Base-by-base conservation (phyloP, 2,113 vertebrate genomes). In the Perca schrenkii region DNA sequence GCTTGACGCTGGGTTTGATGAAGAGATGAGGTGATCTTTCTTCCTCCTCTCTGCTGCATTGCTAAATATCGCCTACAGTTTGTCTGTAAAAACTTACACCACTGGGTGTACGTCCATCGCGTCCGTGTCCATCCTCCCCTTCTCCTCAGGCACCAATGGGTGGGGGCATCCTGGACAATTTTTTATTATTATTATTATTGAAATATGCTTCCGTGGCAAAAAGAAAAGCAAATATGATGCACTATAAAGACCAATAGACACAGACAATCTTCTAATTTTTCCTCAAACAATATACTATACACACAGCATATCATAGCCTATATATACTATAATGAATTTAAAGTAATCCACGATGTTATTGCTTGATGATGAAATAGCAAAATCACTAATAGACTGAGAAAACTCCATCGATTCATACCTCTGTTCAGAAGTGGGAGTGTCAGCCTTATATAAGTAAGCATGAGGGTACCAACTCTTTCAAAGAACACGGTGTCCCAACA, bases 391-490 rank as follows among this genome's bases (percentile, higher is more conserved):
- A 34, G 34, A 34, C 34, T 34, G 34, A 34, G 34, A 34, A 34
- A 34, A 34, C 6, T 34, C 6, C 70, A 57, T 65, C 7, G 40
- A 16, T n/a, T 21, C 8, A n/a, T 7, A 22, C 17, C 36, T 36
- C 19, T 15, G 12, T 0, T 36, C 46, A 61, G 74, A 28, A 82
- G 80, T 66, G 81, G 85, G 86, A 54, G 84, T 79, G 91, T 83
- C 76, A 75, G 53, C 1, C 62, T 91, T 88, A 89, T 78, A 68
- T 84, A 90, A 92, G 83, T 53, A 19, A 60, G 72, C 78, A 69
- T 71, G 34, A 58, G 47, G 73, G 70, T 83, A 75, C 60, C 25
- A 58, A 53, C 53, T 80, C 15, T 53, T 53, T 46, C 8, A 40
- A 21, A 78, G 80, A 83, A 89, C 80, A 86, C 73, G 0, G 63